Base-by-base conservation (phyloP, 1,140 invertebrate species). In the Hylaeus anthracinus region DNA sequence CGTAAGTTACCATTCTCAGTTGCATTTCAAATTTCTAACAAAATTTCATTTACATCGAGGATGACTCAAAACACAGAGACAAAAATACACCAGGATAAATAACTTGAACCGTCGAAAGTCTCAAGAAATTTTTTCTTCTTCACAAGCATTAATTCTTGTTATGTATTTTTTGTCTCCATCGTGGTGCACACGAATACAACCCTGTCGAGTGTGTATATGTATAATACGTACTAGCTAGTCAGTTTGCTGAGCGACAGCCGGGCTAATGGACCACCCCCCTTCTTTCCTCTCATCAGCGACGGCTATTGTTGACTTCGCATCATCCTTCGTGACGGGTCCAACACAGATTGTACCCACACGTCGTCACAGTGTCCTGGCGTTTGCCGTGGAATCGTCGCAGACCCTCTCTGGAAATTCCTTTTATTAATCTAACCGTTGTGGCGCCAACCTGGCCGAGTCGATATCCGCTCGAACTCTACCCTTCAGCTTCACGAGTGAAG, bases 301-400 rank as follows among this genome's bases (percentile, higher is more conserved):
- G 66, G 81, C 82, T 79, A 87, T 90, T 88, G 88, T 90, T 89
- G 86, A 88, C 88, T 90, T 86, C 81, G 72, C 79, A 79, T 88
- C 87, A 84, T 89, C 72, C 81, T 73, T 51, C 82, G 72, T 85
- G 80, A 82, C 74, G 81, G 80, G 79, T 77, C 61, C 72, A 66
- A 85, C 74, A 58, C 61, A 26, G 58, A 60, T n/a, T 45, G 43
- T 67, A 66, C 45, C 15, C 51, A 14, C 56, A 64, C 77, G 71
- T 64, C 84, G 65, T 9, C 58, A 15, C n/a, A 14, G 37, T 43
- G 12, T 69, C 56, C 60, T 64, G 53, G 43, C 55, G 61, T 83
- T 83, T 83, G 74, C 53, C 72, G 9, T 65, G 63, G 69, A 79
- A 82, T 56, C 70, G 39, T 72, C 55, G 70, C 56, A 66, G 48